Conservation (phyloP, 2,888 invertebrate genomes). For the Zygogramma bicolorata region DNA sequence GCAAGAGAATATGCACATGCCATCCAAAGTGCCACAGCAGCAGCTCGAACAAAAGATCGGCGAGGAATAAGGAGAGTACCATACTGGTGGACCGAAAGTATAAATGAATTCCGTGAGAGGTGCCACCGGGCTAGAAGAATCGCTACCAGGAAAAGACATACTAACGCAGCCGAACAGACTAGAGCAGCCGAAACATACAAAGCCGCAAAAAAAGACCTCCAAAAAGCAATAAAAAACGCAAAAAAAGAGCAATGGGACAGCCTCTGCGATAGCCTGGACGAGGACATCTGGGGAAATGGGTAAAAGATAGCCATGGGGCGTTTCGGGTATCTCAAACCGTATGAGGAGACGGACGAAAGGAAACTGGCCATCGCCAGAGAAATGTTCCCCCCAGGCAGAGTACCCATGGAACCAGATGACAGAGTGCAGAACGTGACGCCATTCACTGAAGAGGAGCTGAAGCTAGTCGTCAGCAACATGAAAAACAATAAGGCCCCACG, state of each 20-base stretch:
- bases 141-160: not conserved
- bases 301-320: not conserved
- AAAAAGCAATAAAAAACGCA: not conserved
- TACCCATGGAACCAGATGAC: not conserved
- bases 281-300: constrained; percentile 12
- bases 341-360: not conserved
- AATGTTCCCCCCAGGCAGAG: not conserved
- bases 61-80: not conserved
- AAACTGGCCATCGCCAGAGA: not conserved
- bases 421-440: not conserved
- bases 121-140: not conserved
- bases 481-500: constrained; percentile 44
- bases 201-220: not conserved
- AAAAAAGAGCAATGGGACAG: not conserved
- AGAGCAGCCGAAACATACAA: not conserved
- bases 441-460: constrained; percentile 39
- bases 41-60: not conserved
- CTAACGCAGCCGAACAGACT: not conserved
- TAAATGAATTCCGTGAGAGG: not conserved
- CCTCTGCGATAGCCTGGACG: not conserved
- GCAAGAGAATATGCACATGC: not conserved
- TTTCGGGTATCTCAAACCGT: not conserved
- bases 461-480: constrained; percentile 23
- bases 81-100: constrained; percentile 4
- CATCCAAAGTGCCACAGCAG: not conserved